Percentiles rank a stretch among this genome's conserved stretches.
Evolutionary conservation across 2,888 invertebrate species (phyloP).

Genomic region (Lacanobia wlatinum): DNA sequence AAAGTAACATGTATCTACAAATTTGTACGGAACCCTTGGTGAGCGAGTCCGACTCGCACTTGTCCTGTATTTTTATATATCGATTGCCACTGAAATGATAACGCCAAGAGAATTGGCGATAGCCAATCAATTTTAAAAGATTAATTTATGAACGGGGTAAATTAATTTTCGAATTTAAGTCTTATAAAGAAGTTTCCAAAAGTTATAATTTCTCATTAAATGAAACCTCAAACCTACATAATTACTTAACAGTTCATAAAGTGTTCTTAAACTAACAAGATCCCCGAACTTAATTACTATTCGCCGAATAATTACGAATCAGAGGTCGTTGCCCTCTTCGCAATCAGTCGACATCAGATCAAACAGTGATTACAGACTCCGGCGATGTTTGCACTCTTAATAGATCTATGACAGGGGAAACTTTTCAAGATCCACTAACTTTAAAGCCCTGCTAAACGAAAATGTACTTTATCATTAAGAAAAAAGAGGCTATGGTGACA

Average conservation of each 20-base stretch:
- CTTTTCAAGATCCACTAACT: conserved; percentile 40
- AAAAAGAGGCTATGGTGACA: neutral
- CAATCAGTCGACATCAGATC: conserved; percentile 54
- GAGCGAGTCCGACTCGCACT: too few relatives aligned
- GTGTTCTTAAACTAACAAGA: conserved; percentile 18
- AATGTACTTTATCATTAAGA: conserved; percentile 1
- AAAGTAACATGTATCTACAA: too few relatives aligned
- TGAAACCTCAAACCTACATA: neutral
- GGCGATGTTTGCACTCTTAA: conserved; percentile 58
- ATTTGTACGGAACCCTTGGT: too few relatives aligned
- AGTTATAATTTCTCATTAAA: neutral
- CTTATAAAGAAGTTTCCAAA: neutral
- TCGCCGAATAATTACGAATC: conserved; percentile 23
- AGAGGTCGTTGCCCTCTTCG: conserved; percentile 26
- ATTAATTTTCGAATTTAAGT: neutral
- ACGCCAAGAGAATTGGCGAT: too few relatives aligned
- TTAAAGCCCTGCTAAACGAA: neutral
- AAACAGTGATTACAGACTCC: conserved; percentile 61
- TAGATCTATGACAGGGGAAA: conserved; percentile 61
- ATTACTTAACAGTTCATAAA: conserved; percentile 4
- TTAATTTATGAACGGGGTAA: neutral
- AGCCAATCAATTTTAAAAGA: too few relatives aligned
- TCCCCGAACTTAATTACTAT: conserved; percentile 16
- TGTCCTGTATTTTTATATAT: too few relatives aligned
- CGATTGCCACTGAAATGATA: too few relatives aligned